These are phyloP conservation scores for Strongylocentrotus purpuratus DNA, from an alignment of 35 echinoderm and acorn worm species.

Conservation along the genomic window DNA sequence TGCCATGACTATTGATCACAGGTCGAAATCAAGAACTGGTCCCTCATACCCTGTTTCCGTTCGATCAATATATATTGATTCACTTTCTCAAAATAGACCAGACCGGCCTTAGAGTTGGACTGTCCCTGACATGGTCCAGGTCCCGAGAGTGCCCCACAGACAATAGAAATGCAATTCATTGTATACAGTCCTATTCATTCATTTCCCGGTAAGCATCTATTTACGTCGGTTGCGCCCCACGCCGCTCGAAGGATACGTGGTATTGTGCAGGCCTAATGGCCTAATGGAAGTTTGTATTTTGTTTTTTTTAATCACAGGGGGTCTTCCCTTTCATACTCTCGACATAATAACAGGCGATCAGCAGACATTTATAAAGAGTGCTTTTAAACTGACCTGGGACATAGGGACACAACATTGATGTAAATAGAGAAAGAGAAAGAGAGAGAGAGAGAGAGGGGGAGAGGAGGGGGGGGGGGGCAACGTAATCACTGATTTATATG, in stretches of 20 bases:
- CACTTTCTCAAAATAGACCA: background rate
- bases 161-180: background rate
- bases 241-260: background rate
- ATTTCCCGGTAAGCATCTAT: background rate
- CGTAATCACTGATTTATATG: background rate
- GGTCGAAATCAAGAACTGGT: background rate
- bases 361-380: background rate
- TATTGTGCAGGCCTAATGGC: too few species aligned
- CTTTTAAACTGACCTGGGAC: background rate
- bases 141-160: background rate
- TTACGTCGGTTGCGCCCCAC: background rate
- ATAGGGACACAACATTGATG: background rate
- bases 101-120: background rate
- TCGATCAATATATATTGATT: background rate
- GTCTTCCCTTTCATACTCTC: background rate
- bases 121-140: background rate
- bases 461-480: background rate
- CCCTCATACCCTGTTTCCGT: background rate
- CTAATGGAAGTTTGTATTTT: background rate
- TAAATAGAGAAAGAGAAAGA: background rate
- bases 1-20: background rate
- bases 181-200: background rate
- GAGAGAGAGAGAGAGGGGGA: slow-evolving; percentile 23
- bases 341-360: background rate
- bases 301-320: background rate